Percentiles rank a stretch among this genome's conserved stretches.
These are phyloP conservation scores for Chrysochloris asiatica DNA, from an alignment of 2,113 vertebrate genomes.

Conservation along the genomic window DNA sequence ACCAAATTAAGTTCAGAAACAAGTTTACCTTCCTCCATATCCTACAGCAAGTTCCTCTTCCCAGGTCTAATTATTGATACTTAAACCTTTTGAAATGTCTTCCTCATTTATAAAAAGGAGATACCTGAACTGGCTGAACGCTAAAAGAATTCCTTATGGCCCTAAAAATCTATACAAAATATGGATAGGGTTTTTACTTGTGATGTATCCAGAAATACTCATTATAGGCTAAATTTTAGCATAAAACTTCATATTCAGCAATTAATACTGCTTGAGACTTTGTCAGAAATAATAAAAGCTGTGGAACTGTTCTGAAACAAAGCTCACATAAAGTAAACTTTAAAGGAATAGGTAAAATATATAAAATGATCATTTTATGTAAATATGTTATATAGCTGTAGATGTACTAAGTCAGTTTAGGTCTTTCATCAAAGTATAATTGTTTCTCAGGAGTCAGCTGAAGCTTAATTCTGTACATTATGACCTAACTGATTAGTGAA, in stretches of 20 bases:
- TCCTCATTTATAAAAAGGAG: too few relatives aligned
- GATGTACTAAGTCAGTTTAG: not conserved
- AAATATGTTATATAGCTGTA: not conserved
- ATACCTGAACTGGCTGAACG: too few relatives aligned
- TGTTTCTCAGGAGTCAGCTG: not conserved
- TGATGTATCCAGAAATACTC: not conserved
- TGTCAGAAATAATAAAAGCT: not conserved
- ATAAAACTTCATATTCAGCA: conserved; percentile 23
- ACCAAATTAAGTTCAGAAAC: not conserved
- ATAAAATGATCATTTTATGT: conserved; percentile 1
- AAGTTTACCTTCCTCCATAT: not conserved
- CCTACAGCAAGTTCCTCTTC: too few relatives aligned
- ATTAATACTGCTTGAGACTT: conserved; percentile 5
- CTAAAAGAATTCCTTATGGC: too few relatives aligned
- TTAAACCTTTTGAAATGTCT: too few relatives aligned
- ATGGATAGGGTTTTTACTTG: not conserved
- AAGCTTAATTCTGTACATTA: not conserved
- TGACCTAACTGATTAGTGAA: not conserved
- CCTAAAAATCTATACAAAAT: not conserved
- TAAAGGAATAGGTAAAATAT: not conserved
- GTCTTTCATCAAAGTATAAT: not conserved
- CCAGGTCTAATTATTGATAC: conserved; percentile 12
- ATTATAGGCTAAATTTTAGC: conserved; percentile 7
- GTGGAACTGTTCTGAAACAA: not conserved
- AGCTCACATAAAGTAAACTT: not conserved